Conservation (phyloP, 2,797 vertebrate species). For the Huso huso region DNA sequence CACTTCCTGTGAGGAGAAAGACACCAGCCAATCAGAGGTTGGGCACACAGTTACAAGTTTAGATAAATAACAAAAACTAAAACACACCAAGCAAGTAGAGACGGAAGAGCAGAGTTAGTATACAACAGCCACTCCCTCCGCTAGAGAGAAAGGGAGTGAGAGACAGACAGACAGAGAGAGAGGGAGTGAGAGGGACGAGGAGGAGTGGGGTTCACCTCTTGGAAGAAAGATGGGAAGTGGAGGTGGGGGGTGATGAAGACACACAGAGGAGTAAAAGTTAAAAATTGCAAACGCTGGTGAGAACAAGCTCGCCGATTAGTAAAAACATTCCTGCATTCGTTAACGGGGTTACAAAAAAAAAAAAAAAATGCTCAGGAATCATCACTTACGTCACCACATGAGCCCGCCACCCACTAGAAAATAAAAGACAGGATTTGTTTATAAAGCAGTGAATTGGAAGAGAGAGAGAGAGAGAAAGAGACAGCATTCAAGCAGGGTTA, state of each 20-base stretch:
- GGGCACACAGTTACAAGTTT: too few species aligned
- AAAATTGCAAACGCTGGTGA: neutral
- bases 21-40: neutral
- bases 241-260: neutral
- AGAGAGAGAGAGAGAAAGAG: slow-evolving; percentile 16
- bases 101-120: slow-evolving; percentile 32
- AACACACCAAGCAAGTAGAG: neutral
- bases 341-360: slow-evolving; percentile 18
- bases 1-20: slow-evolving; percentile 69
- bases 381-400: slow-evolving; percentile 46
- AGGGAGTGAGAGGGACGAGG: neutral
- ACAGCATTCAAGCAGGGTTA: neutral
- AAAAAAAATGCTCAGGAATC: slow-evolving; percentile 9
- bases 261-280: slow-evolving; percentile 7
- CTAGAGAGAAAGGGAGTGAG: slow-evolving; percentile 25
- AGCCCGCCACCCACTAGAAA: slow-evolving; percentile 38
- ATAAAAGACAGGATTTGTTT: too few species aligned
- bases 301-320: slow-evolving; percentile 21
- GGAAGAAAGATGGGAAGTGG: neutral
- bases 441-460: too few species aligned
- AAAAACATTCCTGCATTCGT: slow-evolving; percentile 24
- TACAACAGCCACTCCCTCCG: slow-evolving; percentile 34
- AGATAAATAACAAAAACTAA: neutral
- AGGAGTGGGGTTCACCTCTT: neutral
- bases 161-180: neutral